These are phyloP conservation scores for Tachuris rubrigastra DNA, from an alignment of 2,113 vertebrate species.

Conservation along the genomic window DNA sequence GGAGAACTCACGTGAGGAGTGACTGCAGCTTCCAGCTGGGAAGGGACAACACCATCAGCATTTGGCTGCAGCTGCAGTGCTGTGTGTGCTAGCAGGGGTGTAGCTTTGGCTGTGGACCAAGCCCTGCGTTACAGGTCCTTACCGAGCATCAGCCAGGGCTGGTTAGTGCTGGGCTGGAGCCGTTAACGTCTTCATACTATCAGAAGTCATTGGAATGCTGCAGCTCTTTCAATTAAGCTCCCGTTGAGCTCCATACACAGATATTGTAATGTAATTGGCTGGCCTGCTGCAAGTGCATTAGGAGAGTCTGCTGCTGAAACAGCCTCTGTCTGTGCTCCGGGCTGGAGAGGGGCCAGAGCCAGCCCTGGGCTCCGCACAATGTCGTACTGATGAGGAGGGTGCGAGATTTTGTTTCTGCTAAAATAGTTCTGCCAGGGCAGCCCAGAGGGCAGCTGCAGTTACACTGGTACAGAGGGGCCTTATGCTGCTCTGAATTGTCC, in stretches of 20 bases:
- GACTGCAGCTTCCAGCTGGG: slow-evolving; percentile 17
- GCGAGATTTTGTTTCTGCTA: neutral
- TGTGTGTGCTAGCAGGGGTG: neutral
- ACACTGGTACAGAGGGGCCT: neutral
- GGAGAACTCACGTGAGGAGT: neutral
- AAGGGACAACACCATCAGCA: neutral
- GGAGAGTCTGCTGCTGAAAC: neutral
- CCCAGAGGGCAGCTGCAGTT: neutral
- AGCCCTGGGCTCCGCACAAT: neutral
- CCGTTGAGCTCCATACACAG: neutral
- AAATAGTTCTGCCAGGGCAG: neutral
- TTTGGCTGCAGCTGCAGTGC: neutral
- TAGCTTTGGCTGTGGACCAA: neutral
- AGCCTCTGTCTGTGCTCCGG: neutral
- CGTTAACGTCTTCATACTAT: neutral
- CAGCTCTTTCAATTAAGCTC: slow-evolving; percentile 28
- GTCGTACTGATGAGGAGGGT: slow-evolving; percentile 4
- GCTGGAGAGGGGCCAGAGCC: slow-evolving; percentile 32
- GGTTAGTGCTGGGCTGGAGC: neutral
- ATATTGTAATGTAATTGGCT: slow-evolving; percentile 29
- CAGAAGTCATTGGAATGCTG: slow-evolving; percentile 26
- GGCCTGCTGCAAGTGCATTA: neutral
- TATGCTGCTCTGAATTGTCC: neutral
- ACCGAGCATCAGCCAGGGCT: neutral
- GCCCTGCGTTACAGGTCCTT: neutral